Evolutionary conservation across 2,888 invertebrate species (phyloP), one percentile per base, ranked within the genome.

Genomic region (Drosophila fungiperda): DNA sequence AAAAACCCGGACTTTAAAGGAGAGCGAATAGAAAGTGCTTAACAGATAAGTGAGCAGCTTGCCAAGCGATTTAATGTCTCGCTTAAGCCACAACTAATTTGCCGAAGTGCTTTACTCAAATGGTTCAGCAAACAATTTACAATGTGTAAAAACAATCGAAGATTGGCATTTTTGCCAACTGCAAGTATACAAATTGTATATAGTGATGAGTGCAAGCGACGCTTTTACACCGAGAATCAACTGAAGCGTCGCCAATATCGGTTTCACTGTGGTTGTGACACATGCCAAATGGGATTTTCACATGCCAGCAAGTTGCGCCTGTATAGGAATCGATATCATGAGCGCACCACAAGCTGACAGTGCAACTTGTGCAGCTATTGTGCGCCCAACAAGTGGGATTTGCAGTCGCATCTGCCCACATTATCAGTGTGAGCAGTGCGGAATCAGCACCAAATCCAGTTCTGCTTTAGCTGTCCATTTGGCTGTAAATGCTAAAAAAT

Each of bases 391-490:
- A 83, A 79, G 32, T 82, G 82, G 63, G 82, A 82, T 15, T 74
- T 67, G n/a, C 53, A 52, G 0, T 48, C 35, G 8, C 82, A 82
- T 49, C 8, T 72, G 20, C 40, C 36, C 1, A 55, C 60, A 78
- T 26, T 84, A 55, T 42, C 67, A 54, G n/a, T 82, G 82, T 29
- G 84, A 82, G 35, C 1, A 66, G 8, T 84, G 84, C 23, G 84
- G 82, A 1, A 45, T 64, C 1, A 68, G 67, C 20, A 68, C 63
- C 15, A 83, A 81, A 57, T 66, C 68, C 2, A 76, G 66, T 29
- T 76, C 82, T 1, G 58, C 74, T 1, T 29, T 84, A 23, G 77
- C 77, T 1, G 79, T 82, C 0, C 82, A 82, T 52, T 58, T 59
- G 0, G 26, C 17, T 12, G 59, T 68, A 0, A 58, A 48, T 29